These are phyloP conservation scores for Drosophila antonietae DNA, from an alignment of 2,888 invertebrate species.

Conservation along the genomic window DNA sequence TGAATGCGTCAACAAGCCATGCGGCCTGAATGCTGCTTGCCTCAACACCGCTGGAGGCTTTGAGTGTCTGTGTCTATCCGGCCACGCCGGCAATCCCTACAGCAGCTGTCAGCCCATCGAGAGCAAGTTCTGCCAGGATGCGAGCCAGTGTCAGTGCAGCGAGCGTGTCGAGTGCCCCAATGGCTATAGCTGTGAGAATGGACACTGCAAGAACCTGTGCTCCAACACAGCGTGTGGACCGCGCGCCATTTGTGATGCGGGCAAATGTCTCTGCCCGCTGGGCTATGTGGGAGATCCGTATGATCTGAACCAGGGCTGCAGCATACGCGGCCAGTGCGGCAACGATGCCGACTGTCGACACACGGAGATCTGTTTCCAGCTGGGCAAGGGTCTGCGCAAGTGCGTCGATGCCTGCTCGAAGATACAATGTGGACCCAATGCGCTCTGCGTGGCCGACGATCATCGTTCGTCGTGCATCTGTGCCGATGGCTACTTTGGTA, in stretches of 20 bases:
- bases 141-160: constrained; percentile 89
- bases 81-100: constrained; percentile 94
- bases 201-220: constrained; percentile 91
- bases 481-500: constrained; percentile 91
- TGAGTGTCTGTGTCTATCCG: constrained; percentile 94
- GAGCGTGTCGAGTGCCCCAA: constrained; percentile 90
- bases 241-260: constrained; percentile 91
- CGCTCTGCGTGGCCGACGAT: constrained; percentile 92
- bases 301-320: constrained; percentile 89
- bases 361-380: constrained; percentile 94
- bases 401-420: constrained; percentile 95
- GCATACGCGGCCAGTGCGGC: constrained; percentile 90
- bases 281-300: constrained; percentile 91
- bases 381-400: constrained; percentile 91
- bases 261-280: constrained; percentile 91
- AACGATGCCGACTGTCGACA: constrained; percentile 93
- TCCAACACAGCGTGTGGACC: constrained; percentile 91
- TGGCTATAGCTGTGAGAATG: constrained; percentile 90
- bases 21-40: constrained; percentile 94
- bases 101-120: constrained; percentile 91
- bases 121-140: constrained; percentile 89
- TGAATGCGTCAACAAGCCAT: constrained; percentile 92
- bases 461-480: constrained; percentile 95
- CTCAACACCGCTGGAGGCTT: constrained; percentile 95
- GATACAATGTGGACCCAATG: constrained; percentile 95